Percentiles rank a stretch among this genome's conserved stretches.
Evolutionary conservation across 2,888 invertebrate species (phyloP).

Genomic region (Branchellion lobata): DNA sequence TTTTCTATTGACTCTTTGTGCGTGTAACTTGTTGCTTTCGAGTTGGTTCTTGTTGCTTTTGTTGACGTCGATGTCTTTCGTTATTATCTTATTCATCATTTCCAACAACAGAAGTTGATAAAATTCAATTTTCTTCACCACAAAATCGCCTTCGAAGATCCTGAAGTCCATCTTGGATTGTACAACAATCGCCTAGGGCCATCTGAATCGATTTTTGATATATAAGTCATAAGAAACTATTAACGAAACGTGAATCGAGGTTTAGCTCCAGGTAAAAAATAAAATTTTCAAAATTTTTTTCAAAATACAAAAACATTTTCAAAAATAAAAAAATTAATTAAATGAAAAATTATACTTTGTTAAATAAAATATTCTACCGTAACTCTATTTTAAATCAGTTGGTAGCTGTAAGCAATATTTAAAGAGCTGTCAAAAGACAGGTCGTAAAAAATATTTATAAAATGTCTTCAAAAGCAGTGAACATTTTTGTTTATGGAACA

Average conservation of each 20-base stretch:
- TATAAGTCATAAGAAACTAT: neutral
- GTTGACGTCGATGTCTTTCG: neutral
- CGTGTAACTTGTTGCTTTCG: neutral
- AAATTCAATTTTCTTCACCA: neutral
- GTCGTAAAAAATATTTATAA: neutral
- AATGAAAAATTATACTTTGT: too few relatives aligned
- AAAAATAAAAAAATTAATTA: neutral
- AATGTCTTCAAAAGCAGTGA: too few relatives aligned
- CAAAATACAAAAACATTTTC: too few relatives aligned
- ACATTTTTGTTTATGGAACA: constrained; percentile 92
- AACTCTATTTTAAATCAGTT: too few relatives aligned
- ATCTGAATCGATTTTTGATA: constrained; percentile 12
- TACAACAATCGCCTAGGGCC: neutral
- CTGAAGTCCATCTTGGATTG: neutral
- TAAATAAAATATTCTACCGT: too few relatives aligned
- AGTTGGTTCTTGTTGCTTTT: neutral
- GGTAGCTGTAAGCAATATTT: too few relatives aligned
- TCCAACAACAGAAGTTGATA: neutral
- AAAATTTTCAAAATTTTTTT: too few relatives aligned
- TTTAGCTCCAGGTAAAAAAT: too few relatives aligned
- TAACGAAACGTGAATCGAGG: neutral
- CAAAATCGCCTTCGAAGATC: neutral
- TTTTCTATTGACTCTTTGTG: neutral
- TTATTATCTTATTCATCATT: neutral
- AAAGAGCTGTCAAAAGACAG: neutral